Evolutionary conservation across 2,797 vertebrate species (phyloP).

Genomic region (Acropternis orthonyx): DNA sequence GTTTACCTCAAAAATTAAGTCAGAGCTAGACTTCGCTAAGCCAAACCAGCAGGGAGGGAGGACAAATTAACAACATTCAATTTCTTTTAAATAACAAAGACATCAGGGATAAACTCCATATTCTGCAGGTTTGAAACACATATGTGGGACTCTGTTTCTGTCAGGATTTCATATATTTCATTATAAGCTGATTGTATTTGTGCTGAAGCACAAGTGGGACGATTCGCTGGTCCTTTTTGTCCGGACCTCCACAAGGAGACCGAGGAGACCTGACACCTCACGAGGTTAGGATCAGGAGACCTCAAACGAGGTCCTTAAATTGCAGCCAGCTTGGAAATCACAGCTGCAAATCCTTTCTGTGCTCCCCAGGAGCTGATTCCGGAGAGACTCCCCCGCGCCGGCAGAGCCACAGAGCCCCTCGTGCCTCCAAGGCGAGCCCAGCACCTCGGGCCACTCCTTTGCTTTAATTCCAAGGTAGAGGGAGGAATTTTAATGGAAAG

Average conservation of each 20-base stretch:
- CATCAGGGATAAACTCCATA: not conserved
- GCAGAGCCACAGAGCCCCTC: not conserved
- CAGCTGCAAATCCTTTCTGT: not conserved
- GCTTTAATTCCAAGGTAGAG: not conserved
- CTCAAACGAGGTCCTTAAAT: not conserved
- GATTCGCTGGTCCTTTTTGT: not conserved
- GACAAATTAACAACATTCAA: not conserved
- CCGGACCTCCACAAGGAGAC: not conserved
- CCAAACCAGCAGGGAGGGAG: too few relatives aligned
- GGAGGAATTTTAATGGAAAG: not conserved
- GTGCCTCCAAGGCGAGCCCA: not conserved
- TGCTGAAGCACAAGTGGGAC: not conserved
- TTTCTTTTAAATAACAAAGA: not conserved
- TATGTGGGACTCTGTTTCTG: not conserved
- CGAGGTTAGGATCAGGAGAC: not conserved
- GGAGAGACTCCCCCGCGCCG: not conserved
- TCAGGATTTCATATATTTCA: not conserved
- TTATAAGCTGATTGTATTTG: not conserved
- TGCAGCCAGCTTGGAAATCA: not conserved
- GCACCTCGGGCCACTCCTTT: not conserved
- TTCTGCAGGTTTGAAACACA: not conserved
- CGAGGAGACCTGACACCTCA: not conserved
- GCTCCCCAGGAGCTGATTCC: not conserved
- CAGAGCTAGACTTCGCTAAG: not conserved
- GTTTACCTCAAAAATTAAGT: not conserved